A percentile compares a stretch with the other conserved stretches of the same genome.
Conservation (phyloP, 2,797 vertebrate species). For the Menidia menidia region DNA sequence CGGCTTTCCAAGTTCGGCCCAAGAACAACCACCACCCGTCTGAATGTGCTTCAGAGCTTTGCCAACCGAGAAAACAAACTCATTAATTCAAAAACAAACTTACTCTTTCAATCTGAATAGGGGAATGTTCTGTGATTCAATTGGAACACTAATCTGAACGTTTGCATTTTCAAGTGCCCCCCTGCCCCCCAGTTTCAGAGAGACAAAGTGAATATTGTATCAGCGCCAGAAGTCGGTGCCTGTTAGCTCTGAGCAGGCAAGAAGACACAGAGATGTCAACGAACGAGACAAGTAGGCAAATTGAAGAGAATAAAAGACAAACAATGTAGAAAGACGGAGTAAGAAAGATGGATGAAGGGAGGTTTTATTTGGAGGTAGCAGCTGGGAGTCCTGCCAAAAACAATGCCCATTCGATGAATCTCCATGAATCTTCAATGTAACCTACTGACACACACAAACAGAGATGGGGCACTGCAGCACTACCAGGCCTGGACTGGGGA, state of each 20-base stretch:
- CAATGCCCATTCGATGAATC: conserved; percentile 16
- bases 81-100: conserved; percentile 77
- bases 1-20: conserved; percentile 53
- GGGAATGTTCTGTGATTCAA: conserved; percentile 57
- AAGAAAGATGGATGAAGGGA: conserved; percentile 51
- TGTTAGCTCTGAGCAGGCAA: conserved; percentile 13
- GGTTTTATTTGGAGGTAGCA: conserved; percentile 28
- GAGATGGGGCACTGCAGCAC: conserved; percentile 2
- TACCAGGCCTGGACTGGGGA: conserved; percentile 3
- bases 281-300: conserved; percentile 41
- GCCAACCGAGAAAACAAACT: conserved; percentile 68
- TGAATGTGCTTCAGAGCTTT: conserved; percentile 37
- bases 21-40: conserved; percentile 52
- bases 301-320: conserved; percentile 37
- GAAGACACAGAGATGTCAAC: conserved; percentile 20
- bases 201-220: conserved; percentile 68
- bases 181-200: conserved; percentile 14
- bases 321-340: conserved; percentile 22
- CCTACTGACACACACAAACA: conserved; percentile 9
- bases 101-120: conserved; percentile 38
- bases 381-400: conserved; percentile 35
- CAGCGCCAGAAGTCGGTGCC: conserved; percentile 31
- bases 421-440: conserved; percentile 22
- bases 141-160: conserved; percentile 41
- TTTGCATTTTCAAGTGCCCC: conserved; percentile 50